Conservation (phyloP, 2,113 vertebrate species). For the Oceanodroma tethys region DNA sequence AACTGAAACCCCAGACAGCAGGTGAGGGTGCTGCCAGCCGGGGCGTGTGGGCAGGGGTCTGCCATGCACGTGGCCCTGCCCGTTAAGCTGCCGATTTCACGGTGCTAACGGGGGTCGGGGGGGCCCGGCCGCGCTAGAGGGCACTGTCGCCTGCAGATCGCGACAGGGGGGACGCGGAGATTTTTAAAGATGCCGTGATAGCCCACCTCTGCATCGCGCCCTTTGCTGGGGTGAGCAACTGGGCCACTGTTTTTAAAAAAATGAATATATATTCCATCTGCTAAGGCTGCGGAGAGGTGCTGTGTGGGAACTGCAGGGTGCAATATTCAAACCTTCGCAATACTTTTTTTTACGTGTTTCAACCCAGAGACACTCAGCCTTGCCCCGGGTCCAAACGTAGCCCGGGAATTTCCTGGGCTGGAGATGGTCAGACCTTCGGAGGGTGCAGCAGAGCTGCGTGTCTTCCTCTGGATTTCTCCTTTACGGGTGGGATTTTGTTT, state of each 20-base stretch:
- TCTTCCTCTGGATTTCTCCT: not conserved
- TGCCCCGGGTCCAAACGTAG: not conserved
- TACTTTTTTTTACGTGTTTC: rapidly evolving
- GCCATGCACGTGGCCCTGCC: not conserved
- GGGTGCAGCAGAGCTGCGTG: not conserved
- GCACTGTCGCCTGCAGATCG: not conserved
- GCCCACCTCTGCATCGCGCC: not conserved
- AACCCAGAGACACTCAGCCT: not conserved
- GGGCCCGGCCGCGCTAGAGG: not conserved
- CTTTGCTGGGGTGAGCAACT: not conserved
- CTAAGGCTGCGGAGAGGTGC: not conserved
- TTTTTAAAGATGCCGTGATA: not conserved
- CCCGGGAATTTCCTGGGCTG: not conserved
- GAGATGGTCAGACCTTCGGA: not conserved
- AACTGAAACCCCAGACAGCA: not conserved
- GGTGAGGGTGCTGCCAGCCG: not conserved
- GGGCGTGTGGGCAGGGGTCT: not conserved
- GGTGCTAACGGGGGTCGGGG: not conserved
- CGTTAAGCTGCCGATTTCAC: not conserved
- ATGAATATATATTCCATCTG: not conserved
- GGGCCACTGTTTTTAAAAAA: not conserved
- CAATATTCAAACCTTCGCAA: not conserved
- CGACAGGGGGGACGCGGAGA: rapidly evolving
- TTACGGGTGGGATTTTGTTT: not conserved
- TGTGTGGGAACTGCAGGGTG: not conserved